A percentile compares a stretch with the other conserved stretches of the same genome.
phyloP scores from a whole-genome alignment of 2,888 invertebrate genomes.

The Prosapia bicincta region DNA sequence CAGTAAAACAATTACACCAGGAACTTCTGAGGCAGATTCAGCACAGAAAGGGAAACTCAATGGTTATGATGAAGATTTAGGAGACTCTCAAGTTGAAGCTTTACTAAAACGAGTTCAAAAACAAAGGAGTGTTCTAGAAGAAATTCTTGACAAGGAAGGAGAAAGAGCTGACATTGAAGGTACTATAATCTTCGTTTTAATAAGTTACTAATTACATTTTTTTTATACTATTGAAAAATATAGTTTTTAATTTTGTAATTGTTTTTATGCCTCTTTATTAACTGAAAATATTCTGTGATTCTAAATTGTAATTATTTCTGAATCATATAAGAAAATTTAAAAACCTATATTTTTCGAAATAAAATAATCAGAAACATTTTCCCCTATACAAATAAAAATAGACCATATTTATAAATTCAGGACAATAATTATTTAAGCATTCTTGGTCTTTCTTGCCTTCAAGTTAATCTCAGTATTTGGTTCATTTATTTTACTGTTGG shows the following conservation, averaged over 20 bases:
- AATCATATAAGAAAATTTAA: no score
- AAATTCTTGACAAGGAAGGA: constrained; percentile 61
- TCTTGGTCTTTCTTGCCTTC: no score
- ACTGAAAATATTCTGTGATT: not conserved
- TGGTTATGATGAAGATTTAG: constrained; percentile 27
- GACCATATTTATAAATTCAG: no score
- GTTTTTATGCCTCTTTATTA: not conserved
- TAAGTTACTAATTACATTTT: not conserved
- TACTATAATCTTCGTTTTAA: not conserved
- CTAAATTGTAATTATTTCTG: no score
- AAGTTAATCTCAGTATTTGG: no score
- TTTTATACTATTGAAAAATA: not conserved
- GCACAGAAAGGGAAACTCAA: constrained; percentile 39
- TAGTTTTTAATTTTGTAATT: not conserved
- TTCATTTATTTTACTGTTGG: no score
- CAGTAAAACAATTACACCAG: constrained; percentile 25
- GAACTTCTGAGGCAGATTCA: constrained; percentile 34
- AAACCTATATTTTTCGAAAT: no score
- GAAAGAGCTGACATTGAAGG: constrained; percentile 25
- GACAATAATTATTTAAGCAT: no score
- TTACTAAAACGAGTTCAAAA: constrained; percentile 61
- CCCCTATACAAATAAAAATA: no score
- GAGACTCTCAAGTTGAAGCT: constrained; percentile 57
- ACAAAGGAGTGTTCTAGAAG: constrained; percentile 66
- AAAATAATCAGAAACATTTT: no score